Evolutionary conservation across 2,113 vertebrate species (phyloP).

Genomic region (Pandion haliaetus): DNA sequence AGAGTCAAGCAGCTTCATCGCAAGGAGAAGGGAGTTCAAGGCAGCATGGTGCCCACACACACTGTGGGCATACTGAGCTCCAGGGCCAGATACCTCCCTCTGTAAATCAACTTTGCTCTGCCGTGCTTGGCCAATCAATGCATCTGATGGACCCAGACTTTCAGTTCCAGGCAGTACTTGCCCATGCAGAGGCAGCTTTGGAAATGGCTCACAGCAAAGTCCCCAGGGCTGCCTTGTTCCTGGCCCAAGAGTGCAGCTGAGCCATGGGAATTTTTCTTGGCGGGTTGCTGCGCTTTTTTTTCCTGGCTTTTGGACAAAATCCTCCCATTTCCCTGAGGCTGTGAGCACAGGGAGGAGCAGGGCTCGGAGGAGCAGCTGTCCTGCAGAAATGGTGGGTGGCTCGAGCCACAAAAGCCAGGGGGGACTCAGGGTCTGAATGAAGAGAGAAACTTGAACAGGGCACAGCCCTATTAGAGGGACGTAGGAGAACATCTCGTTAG

Average conservation of each 20-base stretch:
- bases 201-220: not conserved
- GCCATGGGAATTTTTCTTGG: not conserved
- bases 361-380: rapidly evolving
- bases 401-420: rapidly evolving
- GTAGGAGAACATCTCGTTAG: not conserved
- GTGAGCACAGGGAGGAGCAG: not conserved
- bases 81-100: not conserved
- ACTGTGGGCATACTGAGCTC: rapidly evolving
- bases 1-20: not conserved
- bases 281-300: not conserved
- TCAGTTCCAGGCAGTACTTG: not conserved
- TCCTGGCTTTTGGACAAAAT: not conserved
- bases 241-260: not conserved
- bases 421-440: not conserved
- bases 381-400: not conserved
- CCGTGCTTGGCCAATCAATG: rapidly evolving
- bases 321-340: not conserved
- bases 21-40: not conserved
- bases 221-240: not conserved
- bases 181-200: not conserved
- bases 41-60: rapidly evolving
- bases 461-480: not conserved
- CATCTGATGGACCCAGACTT: not conserved
- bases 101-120: not conserved
- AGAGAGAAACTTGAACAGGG: not conserved